phyloP scores from a whole-genome alignment of 2,888 invertebrate genomes.

The Cataglyphis altisquamis region DNA sequence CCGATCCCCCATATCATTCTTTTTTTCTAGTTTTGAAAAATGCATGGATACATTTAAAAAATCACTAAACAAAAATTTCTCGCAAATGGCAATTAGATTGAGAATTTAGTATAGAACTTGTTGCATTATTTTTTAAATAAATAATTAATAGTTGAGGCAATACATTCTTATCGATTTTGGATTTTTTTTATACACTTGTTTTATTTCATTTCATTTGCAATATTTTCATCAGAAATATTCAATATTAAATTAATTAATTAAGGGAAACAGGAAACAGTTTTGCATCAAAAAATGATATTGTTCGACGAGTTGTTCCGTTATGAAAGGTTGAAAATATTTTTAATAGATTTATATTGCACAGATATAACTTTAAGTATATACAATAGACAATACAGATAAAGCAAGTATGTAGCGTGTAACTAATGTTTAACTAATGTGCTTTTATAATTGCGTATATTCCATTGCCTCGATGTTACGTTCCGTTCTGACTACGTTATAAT shows the following conservation, averaged over 20 bases:
- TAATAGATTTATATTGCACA: not conserved
- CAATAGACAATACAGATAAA: not conserved
- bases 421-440: slow-evolving; percentile 31
- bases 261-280: not conserved
- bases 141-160: not conserved
- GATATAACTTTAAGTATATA: not conserved
- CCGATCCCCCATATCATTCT: slow-evolving; percentile 7
- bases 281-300: not conserved
- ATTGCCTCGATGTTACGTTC: slow-evolving; percentile 25
- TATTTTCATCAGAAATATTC: not conserved
- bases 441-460: slow-evolving; percentile 35
- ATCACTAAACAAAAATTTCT: not conserved
- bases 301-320: not conserved
- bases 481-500: slow-evolving; percentile 40
- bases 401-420: slow-evolving; percentile 42
- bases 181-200: not conserved
- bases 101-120: not conserved
- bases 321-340: not conserved
- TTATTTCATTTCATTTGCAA: not conserved
- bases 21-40: slow-evolving; percentile 5
- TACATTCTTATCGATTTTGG: not conserved
- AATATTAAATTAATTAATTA: not conserved
- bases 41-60: not conserved
- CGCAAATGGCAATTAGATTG: slow-evolving; percentile 27
- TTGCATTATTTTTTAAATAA: not conserved